Conservation (phyloP, 2,113 vertebrate genomes). For the Enhydra lutris region DNA sequence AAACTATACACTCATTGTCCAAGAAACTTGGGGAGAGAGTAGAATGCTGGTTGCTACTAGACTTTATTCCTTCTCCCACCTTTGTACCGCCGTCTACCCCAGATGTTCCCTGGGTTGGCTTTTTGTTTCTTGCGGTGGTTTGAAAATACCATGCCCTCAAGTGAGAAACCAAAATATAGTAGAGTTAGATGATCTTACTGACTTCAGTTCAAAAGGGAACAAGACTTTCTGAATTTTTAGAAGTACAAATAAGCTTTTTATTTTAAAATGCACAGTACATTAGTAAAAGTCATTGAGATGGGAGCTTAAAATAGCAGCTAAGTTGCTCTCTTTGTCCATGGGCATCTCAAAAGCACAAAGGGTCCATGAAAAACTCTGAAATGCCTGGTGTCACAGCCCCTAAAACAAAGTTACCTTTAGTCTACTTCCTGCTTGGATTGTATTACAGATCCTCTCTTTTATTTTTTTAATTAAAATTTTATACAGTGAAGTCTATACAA, state of each 20-base stretch:
- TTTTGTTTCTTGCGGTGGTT: slow-evolving; percentile 7
- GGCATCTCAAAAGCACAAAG: neutral
- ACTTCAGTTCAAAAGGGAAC: neutral
- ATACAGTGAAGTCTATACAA: neutral
- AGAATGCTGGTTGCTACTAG: neutral
- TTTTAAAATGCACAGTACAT: neutral
- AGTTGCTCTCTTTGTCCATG: neutral
- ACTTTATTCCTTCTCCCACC: neutral
- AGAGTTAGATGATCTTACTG: neutral
- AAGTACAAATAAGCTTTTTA: slow-evolving; percentile 22
- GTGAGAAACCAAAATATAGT: slow-evolving; percentile 7
- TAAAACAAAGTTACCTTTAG: slow-evolving; percentile 10
- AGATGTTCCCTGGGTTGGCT: neutral
- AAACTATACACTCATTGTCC: neutral
- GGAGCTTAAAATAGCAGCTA: neutral
- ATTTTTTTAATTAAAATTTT: slow-evolving; percentile 12
- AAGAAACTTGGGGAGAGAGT: neutral
- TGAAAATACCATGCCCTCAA: slow-evolving; percentile 11
- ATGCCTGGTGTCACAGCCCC: neutral
- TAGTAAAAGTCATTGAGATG: neutral
- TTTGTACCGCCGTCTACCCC: neutral
- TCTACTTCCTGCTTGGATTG: neutral
- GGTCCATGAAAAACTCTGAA: neutral
- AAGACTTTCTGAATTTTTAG: slow-evolving; percentile 31
- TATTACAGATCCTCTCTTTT: neutral